phyloP scores from a whole-genome alignment of 2,113 vertebrate species.

The Thryonomys swinderianus region DNA sequence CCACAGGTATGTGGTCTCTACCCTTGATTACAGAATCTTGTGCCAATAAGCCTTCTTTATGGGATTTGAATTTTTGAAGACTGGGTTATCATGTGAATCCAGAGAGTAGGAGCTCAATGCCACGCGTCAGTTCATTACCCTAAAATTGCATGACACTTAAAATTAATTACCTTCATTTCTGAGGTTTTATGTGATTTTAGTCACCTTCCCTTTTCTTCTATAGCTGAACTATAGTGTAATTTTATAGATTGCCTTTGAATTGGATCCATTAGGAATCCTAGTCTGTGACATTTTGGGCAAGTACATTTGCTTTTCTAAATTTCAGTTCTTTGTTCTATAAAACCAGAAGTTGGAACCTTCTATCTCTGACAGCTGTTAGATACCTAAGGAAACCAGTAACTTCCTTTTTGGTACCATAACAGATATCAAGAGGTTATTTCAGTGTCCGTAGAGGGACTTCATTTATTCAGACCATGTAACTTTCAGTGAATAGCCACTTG shows the following conservation, averaged over 20 bases:
- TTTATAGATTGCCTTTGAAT: slow-evolving; percentile 34
- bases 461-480: slow-evolving; percentile 13
- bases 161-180: slow-evolving; percentile 11
- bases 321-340: slow-evolving; percentile 12
- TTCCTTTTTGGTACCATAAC: not conserved
- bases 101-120: not conserved
- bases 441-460: slow-evolving; percentile 22
- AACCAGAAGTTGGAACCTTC: slow-evolving; percentile 10
- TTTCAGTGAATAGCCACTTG: not conserved
- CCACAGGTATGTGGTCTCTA: slow-evolving; percentile 75
- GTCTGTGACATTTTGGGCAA: slow-evolving; percentile 40
- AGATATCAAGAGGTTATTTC: not conserved
- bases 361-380: not conserved
- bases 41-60: not conserved
- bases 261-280: slow-evolving; percentile 24
- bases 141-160: slow-evolving; percentile 8
- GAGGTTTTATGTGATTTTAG: slow-evolving; percentile 44
- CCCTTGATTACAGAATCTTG: not conserved
- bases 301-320: slow-evolving; percentile 24
- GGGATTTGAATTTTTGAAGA: not conserved
- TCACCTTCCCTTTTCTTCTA: not conserved
- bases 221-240: not conserved
- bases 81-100: not conserved
- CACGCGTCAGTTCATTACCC: not conserved
- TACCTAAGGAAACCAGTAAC: not conserved